Percentiles rank a stretch among this genome's conserved stretches.
phyloP scores from a whole-genome alignment of 2,113 vertebrate species.

The Candoia aspera region DNA sequence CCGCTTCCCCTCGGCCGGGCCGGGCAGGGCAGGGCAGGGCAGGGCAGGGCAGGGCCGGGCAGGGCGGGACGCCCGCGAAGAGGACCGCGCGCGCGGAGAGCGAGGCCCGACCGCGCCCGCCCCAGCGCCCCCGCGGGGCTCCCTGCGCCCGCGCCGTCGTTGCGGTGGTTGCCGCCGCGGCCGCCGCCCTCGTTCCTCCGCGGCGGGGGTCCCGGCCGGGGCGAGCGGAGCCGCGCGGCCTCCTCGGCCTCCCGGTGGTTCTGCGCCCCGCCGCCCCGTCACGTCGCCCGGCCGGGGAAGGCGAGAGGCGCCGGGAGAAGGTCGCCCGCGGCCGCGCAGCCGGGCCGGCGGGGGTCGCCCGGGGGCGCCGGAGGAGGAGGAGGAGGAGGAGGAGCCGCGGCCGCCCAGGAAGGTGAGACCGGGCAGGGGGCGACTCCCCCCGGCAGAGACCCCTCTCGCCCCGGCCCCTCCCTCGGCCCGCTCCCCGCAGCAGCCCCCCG shows the following conservation, averaged over 20 bases:
- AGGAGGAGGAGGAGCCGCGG: slow-evolving; percentile 56
- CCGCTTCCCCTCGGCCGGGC: not conserved
- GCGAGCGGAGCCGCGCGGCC: not conserved
- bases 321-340: not conserved
- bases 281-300: not conserved
- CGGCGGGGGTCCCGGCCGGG: not conserved
- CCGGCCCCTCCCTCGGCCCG: too few relatives aligned
- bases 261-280: not conserved
- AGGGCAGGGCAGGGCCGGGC: too few relatives aligned
- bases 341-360: not conserved
- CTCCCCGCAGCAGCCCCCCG: too few relatives aligned
- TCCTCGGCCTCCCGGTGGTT: not conserved
- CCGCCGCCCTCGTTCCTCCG: not conserved
- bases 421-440: not conserved
- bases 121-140: not conserved
- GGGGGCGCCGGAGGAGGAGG: slow-evolving; percentile 59
- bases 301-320: not conserved
- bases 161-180: not conserved
- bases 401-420: slow-evolving; percentile 59
- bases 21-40: too few relatives aligned
- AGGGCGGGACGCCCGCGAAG: not conserved
- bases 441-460: not conserved
- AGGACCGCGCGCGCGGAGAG: not conserved
- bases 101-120: not conserved
- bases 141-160: not conserved